Evolutionary conservation across 2,797 vertebrate genomes (phyloP), one percentile per base, ranked within the genome.

Genomic region (Fistularia commersonii): DNA sequence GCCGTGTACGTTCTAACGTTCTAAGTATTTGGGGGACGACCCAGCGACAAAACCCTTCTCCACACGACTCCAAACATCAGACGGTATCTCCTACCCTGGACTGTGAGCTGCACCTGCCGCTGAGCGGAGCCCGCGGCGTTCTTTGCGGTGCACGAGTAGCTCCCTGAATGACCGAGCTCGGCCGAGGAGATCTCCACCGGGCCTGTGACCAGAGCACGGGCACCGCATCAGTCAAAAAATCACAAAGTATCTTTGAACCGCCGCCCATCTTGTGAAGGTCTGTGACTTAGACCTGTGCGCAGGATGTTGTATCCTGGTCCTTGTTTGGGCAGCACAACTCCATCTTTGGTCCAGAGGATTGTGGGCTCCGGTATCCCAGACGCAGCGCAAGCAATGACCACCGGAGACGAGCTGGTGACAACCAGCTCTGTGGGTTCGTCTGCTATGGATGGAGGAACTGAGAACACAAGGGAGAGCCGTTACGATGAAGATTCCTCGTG

Each of bases 371-470:
- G 97, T 55, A 98, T 90, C 0, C 97, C 97, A 0, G 93, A 93
- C 0, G 91, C 90, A 1, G 92, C 91, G 75, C 97, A 99, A 39
- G 93, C 88, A 11, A 99, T 90, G 41, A 98, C 61, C 10, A 92
- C 89, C 1, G 94, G 89, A 64, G 93, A 91, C 12, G 91, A 74
- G 68, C 79, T 95, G 68, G 86, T 97, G 8, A 96, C 92, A 41
- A 94, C 70, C 3, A 98, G 74, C 57, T 98, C 93, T 0, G 92
- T 88, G 48, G 90, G 89, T 76, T 98, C 96, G 72, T 99, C 97
- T 33, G 96, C 95, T 78, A 99, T 93, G 9, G 94, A 94, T 8
- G 97, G 96, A 60, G 96, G 95, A 64, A 99, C 97, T 99, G 39
- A 32, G 74, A 15, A 45, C 11, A 11, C 35, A 56, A 10, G 63